phyloP scores from a whole-genome alignment of 2,797 vertebrate genomes.

The Odontamblyopus lacepedii region DNA sequence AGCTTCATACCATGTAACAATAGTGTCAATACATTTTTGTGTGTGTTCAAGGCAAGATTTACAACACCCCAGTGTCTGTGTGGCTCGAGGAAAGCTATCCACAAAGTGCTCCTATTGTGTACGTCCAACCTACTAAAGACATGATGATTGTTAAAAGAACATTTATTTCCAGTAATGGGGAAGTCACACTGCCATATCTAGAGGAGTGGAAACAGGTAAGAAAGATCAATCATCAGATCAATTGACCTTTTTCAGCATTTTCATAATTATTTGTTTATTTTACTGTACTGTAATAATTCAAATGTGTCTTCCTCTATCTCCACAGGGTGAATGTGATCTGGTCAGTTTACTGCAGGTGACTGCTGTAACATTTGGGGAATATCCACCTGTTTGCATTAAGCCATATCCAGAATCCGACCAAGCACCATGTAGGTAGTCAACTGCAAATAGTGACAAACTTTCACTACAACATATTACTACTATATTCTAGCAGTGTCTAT shows the following conservation, averaged over 20 bases:
- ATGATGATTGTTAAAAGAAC: constrained; percentile 86
- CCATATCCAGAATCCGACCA: constrained; percentile 72
- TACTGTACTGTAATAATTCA: not conserved
- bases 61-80: constrained; percentile 88
- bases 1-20: not conserved
- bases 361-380: constrained; percentile 85
- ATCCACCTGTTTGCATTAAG: constrained; percentile 83
- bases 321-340: constrained; percentile 86
- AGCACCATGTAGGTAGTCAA: constrained; percentile 80
- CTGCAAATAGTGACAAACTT: not conserved
- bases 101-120: constrained; percentile 89
- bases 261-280: not conserved
- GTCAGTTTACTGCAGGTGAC: constrained; percentile 89
- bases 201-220: constrained; percentile 70
- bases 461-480: not conserved
- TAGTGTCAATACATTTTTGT: not conserved
- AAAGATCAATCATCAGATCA: not conserved
- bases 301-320: not conserved
- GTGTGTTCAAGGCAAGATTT: constrained; percentile 75
- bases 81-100: constrained; percentile 92
- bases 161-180: constrained; percentile 75
- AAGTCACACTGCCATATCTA: constrained; percentile 70
- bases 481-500: not conserved
- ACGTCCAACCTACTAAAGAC: constrained; percentile 86
- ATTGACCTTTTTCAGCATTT: not conserved